A percentile compares a stretch with the other conserved stretches of the same genome.
These are phyloP conservation scores for Coendou prehensilis DNA, from an alignment of 2,797 vertebrate species.

Conservation along the genomic window DNA sequence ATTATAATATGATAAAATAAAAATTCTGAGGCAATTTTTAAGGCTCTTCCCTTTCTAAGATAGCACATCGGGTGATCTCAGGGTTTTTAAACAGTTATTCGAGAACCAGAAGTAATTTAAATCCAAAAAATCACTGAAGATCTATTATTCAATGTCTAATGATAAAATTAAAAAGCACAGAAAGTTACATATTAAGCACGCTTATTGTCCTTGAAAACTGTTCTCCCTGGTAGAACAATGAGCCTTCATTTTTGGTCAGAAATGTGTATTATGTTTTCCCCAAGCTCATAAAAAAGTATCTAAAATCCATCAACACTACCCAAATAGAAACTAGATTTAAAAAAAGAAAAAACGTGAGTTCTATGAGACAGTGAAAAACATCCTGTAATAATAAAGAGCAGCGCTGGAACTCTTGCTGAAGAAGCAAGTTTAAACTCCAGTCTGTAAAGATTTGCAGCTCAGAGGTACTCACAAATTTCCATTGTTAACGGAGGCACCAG, in stretches of 20 bases:
- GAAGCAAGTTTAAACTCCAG: neutral
- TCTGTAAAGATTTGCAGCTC: neutral
- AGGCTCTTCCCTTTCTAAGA: conserved; percentile 20
- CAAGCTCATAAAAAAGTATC: neutral
- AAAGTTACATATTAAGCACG: neutral
- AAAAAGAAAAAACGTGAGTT: neutral
- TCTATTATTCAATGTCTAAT: conserved; percentile 25
- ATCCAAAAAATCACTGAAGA: conserved; percentile 23
- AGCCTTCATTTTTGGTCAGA: neutral
- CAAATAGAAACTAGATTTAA: conserved; percentile 44
- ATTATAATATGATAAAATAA: conserved; percentile 48
- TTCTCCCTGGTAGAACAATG: neutral
- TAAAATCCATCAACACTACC: conserved; percentile 43
- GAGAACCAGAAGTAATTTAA: conserved; percentile 53
- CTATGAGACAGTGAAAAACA: conserved; percentile 52
- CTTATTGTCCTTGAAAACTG: neutral
- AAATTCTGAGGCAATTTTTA: neutral
- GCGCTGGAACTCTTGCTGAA: neutral
- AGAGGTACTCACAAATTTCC: neutral
- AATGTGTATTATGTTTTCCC: neutral
- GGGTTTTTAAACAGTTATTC: conserved; percentile 10
- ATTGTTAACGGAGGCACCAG: neutral
- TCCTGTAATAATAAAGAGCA: neutral
- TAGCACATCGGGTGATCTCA: neutral
- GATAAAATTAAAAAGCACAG: neutral